A percentile compares a stretch with the other conserved stretches of the same genome.
phyloP scores from a whole-genome alignment of 1,140 invertebrate species.

The Samia ricini region DNA sequence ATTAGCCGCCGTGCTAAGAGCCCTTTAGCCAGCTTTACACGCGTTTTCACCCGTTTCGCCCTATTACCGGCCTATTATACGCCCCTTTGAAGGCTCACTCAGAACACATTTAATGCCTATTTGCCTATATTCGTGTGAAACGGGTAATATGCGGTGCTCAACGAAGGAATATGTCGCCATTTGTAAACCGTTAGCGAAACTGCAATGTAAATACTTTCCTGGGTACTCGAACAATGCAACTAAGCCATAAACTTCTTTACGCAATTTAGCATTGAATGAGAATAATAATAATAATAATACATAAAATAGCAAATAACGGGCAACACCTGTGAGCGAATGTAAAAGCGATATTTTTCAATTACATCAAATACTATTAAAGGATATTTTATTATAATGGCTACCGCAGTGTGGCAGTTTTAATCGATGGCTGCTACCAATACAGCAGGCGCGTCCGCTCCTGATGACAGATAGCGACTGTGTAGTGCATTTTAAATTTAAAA shows the following conservation, averaged over 20 bases:
- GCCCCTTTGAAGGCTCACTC: conserved; percentile 23
- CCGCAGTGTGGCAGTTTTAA: conserved; percentile 60
- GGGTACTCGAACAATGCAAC: conserved; percentile 7
- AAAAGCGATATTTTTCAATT: conserved; percentile 33
- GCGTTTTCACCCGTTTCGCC: conserved; percentile 27
- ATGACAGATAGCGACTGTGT: conserved; percentile 67
- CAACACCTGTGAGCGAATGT: conserved; percentile 25
- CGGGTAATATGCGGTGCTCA: background rate
- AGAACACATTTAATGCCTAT: conserved; percentile 10
- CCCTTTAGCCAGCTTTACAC: conserved; percentile 25
- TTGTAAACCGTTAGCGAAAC: background rate
- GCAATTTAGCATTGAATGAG: conserved; percentile 22
- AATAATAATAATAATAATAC: conserved; percentile 26
- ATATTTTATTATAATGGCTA: conserved; percentile 64
- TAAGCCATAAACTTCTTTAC: conserved; percentile 21
- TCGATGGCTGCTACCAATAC: conserved; percentile 40
- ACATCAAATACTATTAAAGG: conserved; percentile 51
- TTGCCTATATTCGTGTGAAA: conserved; percentile 1
- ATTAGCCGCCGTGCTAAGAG: conserved; percentile 26
- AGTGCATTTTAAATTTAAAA: conserved; percentile 56
- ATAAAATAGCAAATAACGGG: conserved; percentile 22
- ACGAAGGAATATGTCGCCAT: background rate
- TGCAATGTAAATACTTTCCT: background rate
- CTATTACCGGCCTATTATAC: conserved; percentile 33
- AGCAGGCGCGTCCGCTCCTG: conserved; percentile 46